phyloP scores from a whole-genome alignment of 2,888 invertebrate species.

The Chironomus riparius region DNA sequence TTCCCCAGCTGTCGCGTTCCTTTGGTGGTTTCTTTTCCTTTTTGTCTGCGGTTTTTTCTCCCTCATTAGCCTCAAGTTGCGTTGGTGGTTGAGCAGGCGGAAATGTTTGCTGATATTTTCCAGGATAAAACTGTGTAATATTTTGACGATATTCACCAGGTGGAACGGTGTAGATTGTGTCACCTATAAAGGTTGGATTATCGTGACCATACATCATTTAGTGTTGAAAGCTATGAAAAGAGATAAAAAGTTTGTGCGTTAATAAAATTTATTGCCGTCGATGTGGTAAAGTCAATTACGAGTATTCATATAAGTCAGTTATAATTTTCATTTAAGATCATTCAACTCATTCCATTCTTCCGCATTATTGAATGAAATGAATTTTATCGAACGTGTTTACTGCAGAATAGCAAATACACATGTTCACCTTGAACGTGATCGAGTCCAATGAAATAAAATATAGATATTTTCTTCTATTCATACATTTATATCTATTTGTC shows the following conservation, averaged over 20 bases:
- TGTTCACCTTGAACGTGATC: conserved; percentile 4
- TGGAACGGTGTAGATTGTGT: neutral
- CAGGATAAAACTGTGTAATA: neutral
- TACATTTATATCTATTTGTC: no score
- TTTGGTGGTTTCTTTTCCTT: neutral
- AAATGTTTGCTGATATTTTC: neutral
- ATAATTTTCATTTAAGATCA: neutral
- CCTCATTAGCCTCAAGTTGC: neutral
- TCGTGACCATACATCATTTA: neutral
- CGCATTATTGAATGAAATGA: neutral
- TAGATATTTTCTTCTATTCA: no score
- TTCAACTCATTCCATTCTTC: conserved; percentile 2
- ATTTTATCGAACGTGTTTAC: neutral
- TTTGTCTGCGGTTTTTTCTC: neutral
- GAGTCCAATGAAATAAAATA: neutral
- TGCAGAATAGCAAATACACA: neutral
- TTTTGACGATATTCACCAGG: neutral
- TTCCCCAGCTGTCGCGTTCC: conserved; percentile 41
- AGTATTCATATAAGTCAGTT: no score
- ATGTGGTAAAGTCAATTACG: no score
- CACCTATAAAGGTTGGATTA: neutral
- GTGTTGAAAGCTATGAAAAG: neutral
- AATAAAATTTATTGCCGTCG: no score
- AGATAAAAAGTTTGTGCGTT: neutral
- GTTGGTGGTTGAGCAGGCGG: neutral